Base-by-base conservation (phyloP, 2,888 invertebrate genomes). In the Osedax frankpressi region DNA sequence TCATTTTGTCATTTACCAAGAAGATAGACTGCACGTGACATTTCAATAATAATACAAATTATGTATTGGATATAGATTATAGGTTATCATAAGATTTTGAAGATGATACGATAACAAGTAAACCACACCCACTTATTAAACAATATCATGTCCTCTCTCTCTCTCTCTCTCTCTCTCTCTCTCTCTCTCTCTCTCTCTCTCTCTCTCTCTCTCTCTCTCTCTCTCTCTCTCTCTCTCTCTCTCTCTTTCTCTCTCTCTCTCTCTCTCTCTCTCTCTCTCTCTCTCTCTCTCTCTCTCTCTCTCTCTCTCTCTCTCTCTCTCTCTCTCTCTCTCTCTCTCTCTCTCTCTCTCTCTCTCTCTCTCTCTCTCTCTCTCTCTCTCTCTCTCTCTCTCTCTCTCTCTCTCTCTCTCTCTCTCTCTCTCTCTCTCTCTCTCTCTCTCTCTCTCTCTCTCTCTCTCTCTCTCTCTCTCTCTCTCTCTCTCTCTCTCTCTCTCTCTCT, bases 281-380 rank as follows among this genome's bases (percentile, higher is more conserved):
- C 28, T 69, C 28, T 69, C 69, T 69, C 69, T 27, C 28, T 69
- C 2, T 69, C 69, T 27, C 69, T 27, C 28, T 69, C 28, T 27
- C 69, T 69, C 69, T 69, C 28, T 69, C 28, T 69, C 69, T 69
- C 69, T 69, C 28, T 69, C 28, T 69, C 28, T 69, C 69, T 69
- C 69, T 69, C 28, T 27, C 28, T 69, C 28, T 69, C 69, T 27
- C 28, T 27, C 28, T 69, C 69, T 27, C 69, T 69, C 28, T 69
- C 28, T 69, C 69, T 69, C 28, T 69, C 28, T 69, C 69, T 69
- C 28, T 27, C 28, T 69, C 2, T 69, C 69, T 27, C 69, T 27
- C 28, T 69, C 28, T 69, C 69, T 69, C 69, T 69, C 28, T 69
- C 28, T 69, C 28, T 69, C 69, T 69, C 28, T 69, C 69, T 27